Evolutionary conservation across 2,888 invertebrate genomes (phyloP), one percentile per base, ranked within the genome.

Genomic region (Parascotia fuliginaria): DNA sequence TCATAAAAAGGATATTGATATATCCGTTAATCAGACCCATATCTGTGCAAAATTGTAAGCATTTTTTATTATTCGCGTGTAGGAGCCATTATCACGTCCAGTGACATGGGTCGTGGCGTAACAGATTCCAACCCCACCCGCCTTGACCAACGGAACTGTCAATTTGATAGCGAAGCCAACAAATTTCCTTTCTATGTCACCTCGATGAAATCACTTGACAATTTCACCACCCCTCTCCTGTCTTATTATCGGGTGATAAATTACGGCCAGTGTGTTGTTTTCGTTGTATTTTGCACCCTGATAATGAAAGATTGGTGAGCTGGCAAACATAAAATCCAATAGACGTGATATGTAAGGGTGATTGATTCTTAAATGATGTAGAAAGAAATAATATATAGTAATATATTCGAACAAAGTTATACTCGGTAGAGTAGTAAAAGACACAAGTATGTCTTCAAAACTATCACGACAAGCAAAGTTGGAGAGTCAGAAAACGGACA

Each of bases 41-140:
- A 65, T 73, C 66, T 70, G 65, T 66, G 68, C 59, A 57, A 76
- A 76, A 75, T 75, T 77, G 73, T 74, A 69, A 75, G 73, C 70
- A 75, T 46, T 73, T 79, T 85, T 82, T 78, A 77, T 84, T 80
- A 78, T 77, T 78, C 75, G 70, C 79, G 79, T 82, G 79, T 81
- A 71, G 74, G 72, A 75, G 75, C 72, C 80, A 81, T 84, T 84
- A 83, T 83, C 79, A 79, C 79, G 61, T 69, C 74, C 65, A 69
- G 69, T 90, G 89, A 90, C 83, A 81, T 77, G 88, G 89, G 87
- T 87, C 81, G 73, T 42, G 67, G 67, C 77, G 77, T 81, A 83
- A 87, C 81, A 82, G 80, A 83, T 83, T 87, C 75, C 70, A 67
- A 65, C 65, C 74, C 70, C 70, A 57, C 69, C 66, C 73, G 65